These are phyloP conservation scores for Corvus moneduloides DNA, from an alignment of 2,113 vertebrate genomes.

Conservation along the genomic window DNA sequence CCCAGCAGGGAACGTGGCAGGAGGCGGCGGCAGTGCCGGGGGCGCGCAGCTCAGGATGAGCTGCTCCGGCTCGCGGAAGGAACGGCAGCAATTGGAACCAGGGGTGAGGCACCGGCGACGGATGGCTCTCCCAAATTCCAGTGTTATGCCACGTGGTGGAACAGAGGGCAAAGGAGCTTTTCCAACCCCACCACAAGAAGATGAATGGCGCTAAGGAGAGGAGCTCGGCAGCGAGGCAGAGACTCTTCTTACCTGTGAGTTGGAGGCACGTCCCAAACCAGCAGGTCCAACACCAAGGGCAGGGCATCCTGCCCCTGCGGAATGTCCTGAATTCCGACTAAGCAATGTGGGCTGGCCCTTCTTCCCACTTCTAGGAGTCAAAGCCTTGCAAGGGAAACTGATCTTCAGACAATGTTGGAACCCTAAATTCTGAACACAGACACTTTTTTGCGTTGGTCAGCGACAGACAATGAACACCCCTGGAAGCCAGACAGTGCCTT, in stretches of 20 bases:
- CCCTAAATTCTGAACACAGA: slow-evolving; percentile 62
- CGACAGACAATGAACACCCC: slow-evolving; percentile 6
- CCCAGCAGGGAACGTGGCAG: not conserved
- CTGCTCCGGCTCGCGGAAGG: not conserved
- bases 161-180: not conserved
- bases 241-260: slow-evolving; percentile 47
- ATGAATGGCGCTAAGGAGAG: slow-evolving; percentile 17
- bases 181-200: slow-evolving; percentile 9
- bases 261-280: slow-evolving; percentile 58
- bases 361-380: slow-evolving; percentile 59
- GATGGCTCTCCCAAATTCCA: not conserved
- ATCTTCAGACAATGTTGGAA: slow-evolving; percentile 55
- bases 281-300: slow-evolving; percentile 37
- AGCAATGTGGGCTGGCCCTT: slow-evolving; percentile 45
- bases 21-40: not conserved
- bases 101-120: not conserved
- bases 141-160: not conserved
- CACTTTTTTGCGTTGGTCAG: slow-evolving; percentile 36
- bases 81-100: not conserved
- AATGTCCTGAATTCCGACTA: slow-evolving; percentile 47
- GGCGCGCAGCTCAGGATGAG: not conserved
- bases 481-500: not conserved
- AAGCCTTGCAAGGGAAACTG: slow-evolving; percentile 61
- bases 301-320: slow-evolving; percentile 36
- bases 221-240: slow-evolving; percentile 7